Evolutionary conservation across 1,140 invertebrate genomes (phyloP), one percentile per base, ranked within the genome.

Genomic region (Dreissena rostriformis): DNA sequence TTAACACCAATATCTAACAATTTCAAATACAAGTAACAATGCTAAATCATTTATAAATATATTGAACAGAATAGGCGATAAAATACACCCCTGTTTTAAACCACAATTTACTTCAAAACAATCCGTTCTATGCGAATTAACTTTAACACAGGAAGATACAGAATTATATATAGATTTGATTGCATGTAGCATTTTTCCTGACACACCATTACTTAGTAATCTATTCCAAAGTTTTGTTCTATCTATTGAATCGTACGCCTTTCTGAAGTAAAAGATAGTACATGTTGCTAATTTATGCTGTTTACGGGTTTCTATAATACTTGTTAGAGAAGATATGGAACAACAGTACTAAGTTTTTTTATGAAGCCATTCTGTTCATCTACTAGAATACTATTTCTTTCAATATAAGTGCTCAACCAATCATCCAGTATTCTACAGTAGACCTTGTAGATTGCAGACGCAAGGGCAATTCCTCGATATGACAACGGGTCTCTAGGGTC

Each of bases 391-490:
- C 57, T 57, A 49, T 68, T 67, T 6, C 49, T n/a, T n/a, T 80
- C 66, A 24, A 14, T 22, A 51, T 52, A 79, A 12, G 49, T 22
- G 17, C 28, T 75, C 1, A 85, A 39, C 24, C 83, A 19, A 8
- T 79, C 61, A 65, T 85, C 79, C 5, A 85, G 26, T 24, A 85
- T 66, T 19, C 28, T 70, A 68, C 75, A 78, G 65, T 79, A 85
- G 15, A 85, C 14, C 52, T 85, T 85, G 57, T 77, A 67, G 14
- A 78, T 74, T 15, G 39, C 17, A 26, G 76, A 72, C 17, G 74
- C 68, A 29, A 85, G 52, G 8, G 73, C 51, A n/a, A 85, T 85
- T n/a, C 83, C 83, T 24, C 83, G 39, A 66, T 85, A 85, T 52
- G 76, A 68, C 11, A 85, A 14, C 24, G 83, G 83, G 26, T 85